phyloP scores from a whole-genome alignment of 2,888 invertebrate species.

The Microchrysa polita region DNA sequence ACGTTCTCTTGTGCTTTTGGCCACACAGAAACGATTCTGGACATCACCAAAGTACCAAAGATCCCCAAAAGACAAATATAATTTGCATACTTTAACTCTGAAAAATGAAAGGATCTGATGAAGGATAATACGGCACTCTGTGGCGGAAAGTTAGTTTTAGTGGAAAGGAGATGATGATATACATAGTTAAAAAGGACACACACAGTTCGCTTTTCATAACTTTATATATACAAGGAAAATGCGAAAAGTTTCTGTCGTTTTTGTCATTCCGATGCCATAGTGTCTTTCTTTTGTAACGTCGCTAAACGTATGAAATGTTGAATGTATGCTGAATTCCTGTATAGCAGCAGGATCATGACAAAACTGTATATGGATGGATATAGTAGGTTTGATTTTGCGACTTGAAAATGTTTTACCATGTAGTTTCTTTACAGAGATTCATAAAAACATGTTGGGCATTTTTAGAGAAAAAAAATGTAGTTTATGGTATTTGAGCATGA shows the following conservation, averaged over 20 bases:
- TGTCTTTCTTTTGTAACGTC: background rate
- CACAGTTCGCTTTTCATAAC: no score
- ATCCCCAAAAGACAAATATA: slow-evolving; percentile 34
- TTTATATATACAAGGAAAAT: background rate
- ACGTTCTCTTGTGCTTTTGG: background rate
- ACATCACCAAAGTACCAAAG: background rate
- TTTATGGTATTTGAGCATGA: slow-evolving; percentile 1
- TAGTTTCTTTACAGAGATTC: slow-evolving; percentile 12
- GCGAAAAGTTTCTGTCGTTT: slow-evolving; percentile 2
- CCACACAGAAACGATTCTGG: background rate
- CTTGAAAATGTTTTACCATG: slow-evolving; percentile 7
- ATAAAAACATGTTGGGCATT: slow-evolving; percentile 10
- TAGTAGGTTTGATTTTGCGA: slow-evolving; percentile 26
- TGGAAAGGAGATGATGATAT: background rate
- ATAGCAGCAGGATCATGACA: background rate
- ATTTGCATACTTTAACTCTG: slow-evolving; percentile 37
- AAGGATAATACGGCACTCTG: background rate
- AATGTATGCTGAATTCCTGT: background rate
- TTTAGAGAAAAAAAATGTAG: slow-evolving; percentile 26
- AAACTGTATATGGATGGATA: background rate
- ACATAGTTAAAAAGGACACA: no score
- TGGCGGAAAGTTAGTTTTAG: background rate
- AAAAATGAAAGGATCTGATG: slow-evolving; percentile 18
- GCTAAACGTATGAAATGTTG: background rate
- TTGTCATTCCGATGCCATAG: background rate